Evolutionary conservation across 2,888 invertebrate species (phyloP), one percentile per base, ranked within the genome.

Genomic region (Aphodius granarius): DNA sequence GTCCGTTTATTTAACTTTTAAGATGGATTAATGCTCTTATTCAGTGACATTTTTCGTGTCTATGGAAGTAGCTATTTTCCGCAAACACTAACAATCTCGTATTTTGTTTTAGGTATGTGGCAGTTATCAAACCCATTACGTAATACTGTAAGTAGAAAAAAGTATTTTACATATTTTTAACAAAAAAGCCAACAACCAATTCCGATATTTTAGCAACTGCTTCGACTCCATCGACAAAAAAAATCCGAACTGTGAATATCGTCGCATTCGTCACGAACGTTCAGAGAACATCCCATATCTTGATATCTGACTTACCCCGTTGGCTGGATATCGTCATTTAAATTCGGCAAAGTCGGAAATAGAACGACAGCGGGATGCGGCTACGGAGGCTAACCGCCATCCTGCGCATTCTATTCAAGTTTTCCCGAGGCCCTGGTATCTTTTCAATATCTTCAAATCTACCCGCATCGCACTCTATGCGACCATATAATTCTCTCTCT

Each of bases 371-470:
- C 43, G 6, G 9, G 43, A 43, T 43, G 43, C 43, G 43, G 43
- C 1, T 6, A 43, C 3, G 43, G n/a, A n/a, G n/a, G 43, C 43
- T 43, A 43, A 43, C 43, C 43, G 13, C 43, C 43, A 43, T 43
- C 43, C 43, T 43, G 43, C 43, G 43, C 43, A 43, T 43, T 43
- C 43, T 43, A 43, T 43, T 43, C 43, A 43, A 43, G 43, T 3
- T 2, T 43, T 43, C 43, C 13, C 43, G 65, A 21, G 22, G 63
- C 72, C 22, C 63, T n/a, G 68, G 15, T 75, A 75, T 75, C 75
- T 72, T 66, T 75, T 75, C 72, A 75, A 75, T 75, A 75, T 75
- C 75, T 75, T 43, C 43, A 43, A 43, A 43, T 43, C 43, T 43
- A 43, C 43, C 43, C 71, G 68, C 72, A 43, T 66, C 74, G 74